Evolutionary conservation across 2,113 vertebrate genomes (phyloP).

Genomic region (Acrocephalus kingi): DNA sequence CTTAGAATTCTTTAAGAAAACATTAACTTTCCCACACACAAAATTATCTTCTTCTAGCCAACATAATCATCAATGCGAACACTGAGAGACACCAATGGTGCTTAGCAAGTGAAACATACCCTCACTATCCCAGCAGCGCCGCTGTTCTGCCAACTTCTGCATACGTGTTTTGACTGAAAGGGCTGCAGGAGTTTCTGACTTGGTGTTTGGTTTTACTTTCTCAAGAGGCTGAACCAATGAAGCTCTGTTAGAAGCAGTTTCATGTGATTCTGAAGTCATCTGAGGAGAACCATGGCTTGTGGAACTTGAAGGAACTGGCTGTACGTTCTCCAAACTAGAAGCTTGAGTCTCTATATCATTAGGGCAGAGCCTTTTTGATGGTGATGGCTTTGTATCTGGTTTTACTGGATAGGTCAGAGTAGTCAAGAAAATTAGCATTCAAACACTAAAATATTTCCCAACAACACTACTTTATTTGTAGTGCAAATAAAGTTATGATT

Average conservation of each 20-base stretch:
- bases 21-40: neutral
- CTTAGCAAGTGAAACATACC: conserved; percentile 41
- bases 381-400: conserved; percentile 84
- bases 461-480: neutral
- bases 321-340: conserved; percentile 77
- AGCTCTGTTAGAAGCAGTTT: neutral
- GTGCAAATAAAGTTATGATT: neutral
- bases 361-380: conserved; percentile 89
- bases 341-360: conserved; percentile 63
- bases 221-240: neutral
- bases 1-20: neutral
- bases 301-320: conserved; percentile 51
- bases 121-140: conserved; percentile 83
- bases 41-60: neutral
- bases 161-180: conserved; percentile 85
- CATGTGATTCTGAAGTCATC: conserved; percentile 61
- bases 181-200: conserved; percentile 4
- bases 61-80: neutral
- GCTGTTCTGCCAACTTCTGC: conserved; percentile 85
- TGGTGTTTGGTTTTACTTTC: conserved; percentile 13
- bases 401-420: conserved; percentile 69
- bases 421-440: neutral
- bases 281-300: conserved; percentile 37
- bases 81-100: neutral
- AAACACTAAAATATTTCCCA: neutral